phyloP scores from a whole-genome alignment of 2,888 invertebrate species.

The Calameuta filiformis region DNA sequence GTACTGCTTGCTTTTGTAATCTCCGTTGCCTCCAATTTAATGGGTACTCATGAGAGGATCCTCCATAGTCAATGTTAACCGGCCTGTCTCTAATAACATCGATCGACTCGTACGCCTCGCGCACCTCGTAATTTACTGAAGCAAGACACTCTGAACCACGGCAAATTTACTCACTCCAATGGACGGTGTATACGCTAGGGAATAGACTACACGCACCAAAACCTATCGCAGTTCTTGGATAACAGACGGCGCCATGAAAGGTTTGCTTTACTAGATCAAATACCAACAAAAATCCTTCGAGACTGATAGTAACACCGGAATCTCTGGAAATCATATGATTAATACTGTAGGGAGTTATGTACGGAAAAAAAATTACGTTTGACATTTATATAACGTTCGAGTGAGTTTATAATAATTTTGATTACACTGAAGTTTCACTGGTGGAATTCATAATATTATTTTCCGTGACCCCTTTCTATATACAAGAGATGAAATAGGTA shows the following conservation, averaged over 20 bases:
- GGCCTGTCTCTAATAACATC: conserved; percentile 27
- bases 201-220: neutral
- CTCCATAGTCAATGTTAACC: conserved; percentile 23
- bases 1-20: conserved; percentile 8
- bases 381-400: too few species aligned
- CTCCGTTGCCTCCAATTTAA: conserved; percentile 25
- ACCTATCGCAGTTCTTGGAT: neutral
- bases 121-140: neutral
- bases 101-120: conserved; percentile 19
- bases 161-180: neutral
- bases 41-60: conserved; percentile 26
- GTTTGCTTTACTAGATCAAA: neutral
- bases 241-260: neutral
- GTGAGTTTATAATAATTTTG: too few species aligned
- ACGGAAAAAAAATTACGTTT: neutral
- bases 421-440: too few species aligned
- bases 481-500: too few species aligned
- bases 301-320: neutral
- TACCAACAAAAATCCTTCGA: neutral
- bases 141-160: neutral
- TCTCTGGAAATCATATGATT: neutral
- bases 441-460: too few species aligned
- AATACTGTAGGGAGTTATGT: neutral
- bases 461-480: too few species aligned
- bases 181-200: neutral